Evolutionary conservation across 2,888 invertebrate genomes (phyloP).

Genomic region (Apocheima hispidaria): DNA sequence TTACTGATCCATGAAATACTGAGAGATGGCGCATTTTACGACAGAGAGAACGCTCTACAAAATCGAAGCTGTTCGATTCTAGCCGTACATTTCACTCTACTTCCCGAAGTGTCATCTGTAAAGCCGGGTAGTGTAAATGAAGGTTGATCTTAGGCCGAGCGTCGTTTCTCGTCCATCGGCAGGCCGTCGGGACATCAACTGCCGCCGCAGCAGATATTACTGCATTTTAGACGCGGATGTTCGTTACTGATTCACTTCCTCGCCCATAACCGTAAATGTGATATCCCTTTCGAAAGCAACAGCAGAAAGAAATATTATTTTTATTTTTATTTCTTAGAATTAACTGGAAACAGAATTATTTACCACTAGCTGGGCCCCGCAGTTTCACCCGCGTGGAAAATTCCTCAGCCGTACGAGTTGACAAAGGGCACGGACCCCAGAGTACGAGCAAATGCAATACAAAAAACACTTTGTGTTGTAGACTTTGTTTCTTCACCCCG

Average conservation of each 20-base stretch:
- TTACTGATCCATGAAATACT: no score
- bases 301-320: neutral
- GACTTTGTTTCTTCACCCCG: neutral
- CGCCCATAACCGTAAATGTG: slow-evolving; percentile 6
- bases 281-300: neutral
- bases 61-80: no score
- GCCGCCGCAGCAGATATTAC: slow-evolving; percentile 5
- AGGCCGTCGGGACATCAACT: slow-evolving; percentile 15
- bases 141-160: neutral
- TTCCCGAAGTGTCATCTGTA: neutral
- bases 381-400: no score
- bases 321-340: neutral
- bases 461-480: neutral
- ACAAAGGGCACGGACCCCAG: no score
- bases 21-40: neutral
- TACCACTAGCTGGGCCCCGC: no score
- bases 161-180: slow-evolving; percentile 24
- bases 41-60: no score
- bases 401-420: no score
- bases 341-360: no score
- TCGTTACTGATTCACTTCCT: slow-evolving; percentile 16
- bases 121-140: neutral
- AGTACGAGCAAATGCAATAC: no score
- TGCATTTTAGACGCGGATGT: slow-evolving; percentile 8
- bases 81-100: neutral